Base-by-base conservation (phyloP, 2,888 invertebrate genomes). In the Brenthis ino region DNA sequence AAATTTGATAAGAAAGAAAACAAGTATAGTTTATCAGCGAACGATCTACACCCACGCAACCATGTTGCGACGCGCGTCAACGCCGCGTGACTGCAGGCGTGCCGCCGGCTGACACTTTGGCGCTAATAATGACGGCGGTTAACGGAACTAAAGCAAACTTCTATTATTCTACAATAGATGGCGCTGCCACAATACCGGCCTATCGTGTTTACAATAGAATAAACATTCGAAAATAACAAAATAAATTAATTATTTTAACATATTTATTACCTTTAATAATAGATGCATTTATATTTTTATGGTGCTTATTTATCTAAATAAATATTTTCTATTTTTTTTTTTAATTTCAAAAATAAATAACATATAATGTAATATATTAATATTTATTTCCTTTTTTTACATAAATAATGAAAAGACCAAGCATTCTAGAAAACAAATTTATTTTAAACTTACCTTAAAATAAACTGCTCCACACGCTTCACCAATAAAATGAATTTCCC, bases 71-170 rank as follows among this genome's bases (percentile, higher is more conserved):
- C 91, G 89, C 91, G 89, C 88, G 88, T 86, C 89, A 91, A 90
- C 91, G 91, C 91, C 90, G 91, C 91, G 90, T 91, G 91, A 91
- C 92, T 93, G 90, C 88, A 87, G 87, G 87, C 88, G 89, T 88
- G 88, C 85, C 86, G 86, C 81, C 85, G 87, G 83, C 79, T 90
- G 89, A 89, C 88, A 90, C 85, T 84, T 88, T 79, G 87, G 89
- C 91, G 91, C 89, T 82, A 75, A 71, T 54, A 53, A 51, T 65
- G 53, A 73, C 76, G 86, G 81, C 73, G 73, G 74, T 72, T 78
- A 64, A 63, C 20, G 0, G 80, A 85, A 88, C 84, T 86, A 85
- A 74, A 6, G 57, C 70, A 67, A 14, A 5, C n/a, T 68, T 65
- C 51, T 20, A 69, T 67, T 69, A 57, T 24, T 24, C 11, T 13